Base-by-base conservation (phyloP, 35 echinoderm and acorn worm genomes). In the Apostichopus japonicus region DNA sequence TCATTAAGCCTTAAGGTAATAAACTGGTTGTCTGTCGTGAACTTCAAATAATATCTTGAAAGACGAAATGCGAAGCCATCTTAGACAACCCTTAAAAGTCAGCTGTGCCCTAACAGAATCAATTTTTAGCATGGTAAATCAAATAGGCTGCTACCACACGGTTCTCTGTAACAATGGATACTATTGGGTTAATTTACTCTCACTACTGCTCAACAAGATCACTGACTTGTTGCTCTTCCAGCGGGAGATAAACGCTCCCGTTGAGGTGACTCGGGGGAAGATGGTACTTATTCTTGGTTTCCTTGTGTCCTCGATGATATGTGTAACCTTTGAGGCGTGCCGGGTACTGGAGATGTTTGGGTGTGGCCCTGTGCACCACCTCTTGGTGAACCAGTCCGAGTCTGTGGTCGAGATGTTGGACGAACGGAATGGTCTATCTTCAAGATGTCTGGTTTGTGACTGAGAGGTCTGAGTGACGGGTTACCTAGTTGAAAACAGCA, bases 371-470 rank as follows among this genome's bases (percentile, higher is more conserved):
- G 78, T 0, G 78, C 33, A 6, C 54, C 57, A 57, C 81, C 56
- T 56, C 54, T 23, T 8, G 81, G 81, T 55, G 56, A 57, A 1
- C 14, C 81, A 57, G 21, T 84, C 59, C 61, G 93, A 59, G 84
- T 90, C 55, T 91, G 51, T 57, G 72, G 90, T 59, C 92, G 72
- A 55, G 94, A 80, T 54, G 78, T 65, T 11, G 56, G 95, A 22
- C 73, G 63, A 16, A 83, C 81, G 5, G 94, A 95, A n/a, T 95
- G 94, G 24, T 97, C 87, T 25, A 97, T 73, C 53, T 82, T 95
- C 83, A 97, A 97, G 94, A 97, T 78, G 33, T 97, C 96, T 62
- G 96, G 92, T 65, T 97, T 97, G 88, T 80, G 84, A 53, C 87
- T 93, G 23, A 24, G 53, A n/a, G 62, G 87, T 92, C 88, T 86